Evolutionary conservation across 2,797 vertebrate genomes (phyloP).

Genomic region (Melanogrammus aeglefinus): DNA sequence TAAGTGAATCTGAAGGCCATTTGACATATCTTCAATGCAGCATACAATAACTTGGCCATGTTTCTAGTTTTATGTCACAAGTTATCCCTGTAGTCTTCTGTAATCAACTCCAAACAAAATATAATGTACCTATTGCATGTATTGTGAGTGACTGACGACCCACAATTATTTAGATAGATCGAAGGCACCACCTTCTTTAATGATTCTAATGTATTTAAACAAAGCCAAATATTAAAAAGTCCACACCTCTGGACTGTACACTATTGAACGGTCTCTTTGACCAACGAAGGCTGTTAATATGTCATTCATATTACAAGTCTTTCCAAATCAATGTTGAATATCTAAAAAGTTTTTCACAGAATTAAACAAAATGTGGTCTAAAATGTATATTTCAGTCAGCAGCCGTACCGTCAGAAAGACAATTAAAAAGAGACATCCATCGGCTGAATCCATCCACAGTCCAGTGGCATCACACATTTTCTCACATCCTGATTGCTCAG

Average conservation of each 20-base stretch:
- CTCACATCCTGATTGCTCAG: not conserved
- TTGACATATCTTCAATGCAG: constrained; percentile 1
- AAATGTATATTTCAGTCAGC: not conserved
- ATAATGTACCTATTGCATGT: not conserved
- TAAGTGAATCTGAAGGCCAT: not conserved
- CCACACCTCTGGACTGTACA: not conserved
- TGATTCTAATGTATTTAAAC: not conserved
- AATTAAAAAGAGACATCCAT: not conserved
- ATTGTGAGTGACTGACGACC: not conserved
- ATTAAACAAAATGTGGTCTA: not conserved
- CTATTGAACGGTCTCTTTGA: not conserved
- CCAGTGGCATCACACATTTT: not conserved
- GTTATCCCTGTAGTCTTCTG: not conserved
- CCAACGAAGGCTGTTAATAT: not conserved
- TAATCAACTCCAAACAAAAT: no score
- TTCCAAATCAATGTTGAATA: not conserved
- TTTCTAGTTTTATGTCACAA: no score
- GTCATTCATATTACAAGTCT: not conserved
- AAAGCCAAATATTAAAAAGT: not conserved
- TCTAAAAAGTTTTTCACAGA: not conserved
- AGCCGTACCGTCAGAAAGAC: not conserved
- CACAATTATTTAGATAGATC: not conserved
- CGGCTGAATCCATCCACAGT: not conserved
- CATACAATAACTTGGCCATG: not conserved
- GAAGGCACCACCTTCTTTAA: not conserved